Evolutionary conservation across 2,888 invertebrate species (phyloP).

Genomic region (Itoplectis maculator): DNA sequence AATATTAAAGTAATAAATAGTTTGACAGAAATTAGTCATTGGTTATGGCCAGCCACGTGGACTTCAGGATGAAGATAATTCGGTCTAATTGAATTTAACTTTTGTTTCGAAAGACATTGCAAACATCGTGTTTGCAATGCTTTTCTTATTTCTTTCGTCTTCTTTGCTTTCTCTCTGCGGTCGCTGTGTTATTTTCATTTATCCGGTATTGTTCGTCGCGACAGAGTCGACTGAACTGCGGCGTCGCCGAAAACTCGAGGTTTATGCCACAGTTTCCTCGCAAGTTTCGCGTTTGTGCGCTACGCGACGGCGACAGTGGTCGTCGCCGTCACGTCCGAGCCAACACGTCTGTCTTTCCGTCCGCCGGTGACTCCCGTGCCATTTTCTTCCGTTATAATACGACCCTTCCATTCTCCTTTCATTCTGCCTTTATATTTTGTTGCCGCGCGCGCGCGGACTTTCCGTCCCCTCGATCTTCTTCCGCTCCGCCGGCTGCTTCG

Average conservation of each 20-base stretch:
- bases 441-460: constrained; percentile 28
- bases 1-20: too few species aligned
- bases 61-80: too few species aligned
- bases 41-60: too few species aligned
- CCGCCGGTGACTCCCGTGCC: constrained; percentile 1
- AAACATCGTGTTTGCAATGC: too few species aligned
- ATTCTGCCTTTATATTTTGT: constrained; percentile 29
- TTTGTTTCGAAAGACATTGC: too few species aligned
- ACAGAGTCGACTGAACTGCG: not conserved
- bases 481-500: constrained; percentile 51
- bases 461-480: constrained; percentile 47
- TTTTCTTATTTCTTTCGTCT: too few species aligned
- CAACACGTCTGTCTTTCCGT: constrained; percentile 46
- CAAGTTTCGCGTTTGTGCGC: constrained; percentile 25
- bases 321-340: constrained; percentile 47
- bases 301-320: not conserved
- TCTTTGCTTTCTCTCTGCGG: not conserved
- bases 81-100: too few species aligned
- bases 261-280: constrained; percentile 8
- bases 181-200: constrained; percentile 11
- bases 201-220: constrained; percentile 7
- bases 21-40: too few species aligned
- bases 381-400: constrained; percentile 58
- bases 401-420: constrained; percentile 11
- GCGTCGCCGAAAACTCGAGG: not conserved